phyloP scores from a whole-genome alignment of 1,140 invertebrate genomes.

The Drosophila repletoides region DNA sequence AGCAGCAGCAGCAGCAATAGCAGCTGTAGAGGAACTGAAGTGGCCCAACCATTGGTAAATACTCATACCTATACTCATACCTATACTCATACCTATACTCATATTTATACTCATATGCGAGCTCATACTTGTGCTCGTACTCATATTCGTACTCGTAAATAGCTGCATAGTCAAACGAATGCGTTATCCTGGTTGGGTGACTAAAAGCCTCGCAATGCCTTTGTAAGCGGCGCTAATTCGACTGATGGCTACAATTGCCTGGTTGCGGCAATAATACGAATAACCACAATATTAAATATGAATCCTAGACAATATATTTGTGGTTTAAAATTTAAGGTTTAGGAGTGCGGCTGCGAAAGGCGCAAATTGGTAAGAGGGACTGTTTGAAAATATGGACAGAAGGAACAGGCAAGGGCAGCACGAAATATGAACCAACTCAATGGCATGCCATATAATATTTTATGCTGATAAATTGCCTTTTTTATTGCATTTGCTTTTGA shows the following conservation, averaged over 20 bases:
- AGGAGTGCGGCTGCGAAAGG: slow-evolving; percentile 49
- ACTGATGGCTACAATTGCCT: slow-evolving; percentile 64
- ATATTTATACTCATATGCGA: too few species aligned
- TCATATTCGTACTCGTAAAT: slow-evolving; percentile 57
- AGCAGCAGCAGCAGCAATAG: background rate
- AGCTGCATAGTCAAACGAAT: slow-evolving; percentile 54
- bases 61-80: too few species aligned
- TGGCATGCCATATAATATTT: slow-evolving; percentile 81
- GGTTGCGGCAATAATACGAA: slow-evolving; percentile 4
- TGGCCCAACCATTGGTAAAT: slow-evolving; percentile 61
- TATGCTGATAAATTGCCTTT: slow-evolving; percentile 80
- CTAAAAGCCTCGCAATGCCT: slow-evolving; percentile 61
- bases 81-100: too few species aligned
- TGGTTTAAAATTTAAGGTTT: slow-evolving; percentile 64
- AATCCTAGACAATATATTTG: slow-evolving; percentile 41
- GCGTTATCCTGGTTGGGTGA: slow-evolving; percentile 19
- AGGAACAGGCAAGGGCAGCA: background rate
- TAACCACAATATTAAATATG: slow-evolving; percentile 13
- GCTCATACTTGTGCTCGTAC: too few species aligned
- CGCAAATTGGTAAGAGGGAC: background rate
- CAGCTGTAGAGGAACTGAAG: slow-evolving; percentile 24
- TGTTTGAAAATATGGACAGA: background rate
- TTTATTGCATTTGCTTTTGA: slow-evolving; percentile 81
- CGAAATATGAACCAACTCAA: slow-evolving; percentile 75
- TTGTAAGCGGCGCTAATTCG: slow-evolving; percentile 66